Evolutionary conservation across 1,140 invertebrate species (phyloP), one percentile per base, ranked within the genome.

Genomic region (Tetragonula clypearis): DNA sequence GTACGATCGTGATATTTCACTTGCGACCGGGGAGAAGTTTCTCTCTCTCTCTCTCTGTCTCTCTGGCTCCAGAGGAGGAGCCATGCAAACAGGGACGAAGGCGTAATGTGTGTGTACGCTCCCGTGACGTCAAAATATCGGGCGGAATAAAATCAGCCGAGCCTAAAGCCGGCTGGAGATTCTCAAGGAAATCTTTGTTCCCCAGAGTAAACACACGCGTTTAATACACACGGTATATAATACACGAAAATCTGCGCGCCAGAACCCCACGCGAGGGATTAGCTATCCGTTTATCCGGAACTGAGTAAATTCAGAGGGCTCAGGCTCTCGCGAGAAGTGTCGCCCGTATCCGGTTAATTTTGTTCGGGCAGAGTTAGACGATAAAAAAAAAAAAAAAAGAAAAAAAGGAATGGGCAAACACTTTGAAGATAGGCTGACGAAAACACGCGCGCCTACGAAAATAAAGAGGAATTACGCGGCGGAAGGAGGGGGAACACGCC

Each of bases 221-320:
- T 35, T 49, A 6, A 35, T 35, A 35, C 35, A 35, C 35, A 35
- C 35, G 1, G 35, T 53, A 76, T 65, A 55, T 86, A 82, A 88
- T 88, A 82, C 41, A 0, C 68, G 83, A 79, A 88, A 86, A 88
- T 88, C 87, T 87, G 87, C 86, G 87, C 65, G 68, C 60, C 21
- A 35, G 35, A 88, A 88, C 88, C 87, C 65, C 74, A 53, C 60
- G 75, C 49, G 87, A 60, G 75, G 84, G 87, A 88, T 88, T 88
- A 88, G 74, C 79, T 66, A 71, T 71, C 35, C 35, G 23, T 69
- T 62, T 62, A 68, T 26, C 60, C 71, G 79, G 35, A 66, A 69
- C 65, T 53, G 75, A 72, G 80, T 60, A 88, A 88, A 88, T 88
- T 88, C 77, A 17, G 30, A 19, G 30, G 26, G 60, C 30, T 41